Conservation (phyloP, 2,888 invertebrate genomes). For the Drosophila longiperda region DNA sequence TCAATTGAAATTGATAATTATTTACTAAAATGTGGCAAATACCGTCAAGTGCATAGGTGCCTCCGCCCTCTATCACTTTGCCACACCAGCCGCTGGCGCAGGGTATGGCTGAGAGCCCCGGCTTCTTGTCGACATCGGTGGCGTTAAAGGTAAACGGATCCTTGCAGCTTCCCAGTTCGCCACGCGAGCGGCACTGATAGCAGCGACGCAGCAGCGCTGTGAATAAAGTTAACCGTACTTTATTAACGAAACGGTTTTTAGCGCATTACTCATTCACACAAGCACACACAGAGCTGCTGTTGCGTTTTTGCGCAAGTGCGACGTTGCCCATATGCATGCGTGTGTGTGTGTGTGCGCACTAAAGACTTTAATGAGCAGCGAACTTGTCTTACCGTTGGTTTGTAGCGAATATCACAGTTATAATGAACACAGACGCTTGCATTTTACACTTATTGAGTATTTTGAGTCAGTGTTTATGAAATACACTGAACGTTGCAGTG, state of each 20-base stretch:
- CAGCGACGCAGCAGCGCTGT: conserved; percentile 91
- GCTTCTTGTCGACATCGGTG: conserved; percentile 89
- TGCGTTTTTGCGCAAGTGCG: background rate
- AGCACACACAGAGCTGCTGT: conserved; percentile 24
- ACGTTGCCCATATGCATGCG: background rate
- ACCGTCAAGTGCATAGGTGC: conserved; percentile 92
- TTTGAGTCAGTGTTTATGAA: conserved; percentile 2
- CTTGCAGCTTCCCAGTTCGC: conserved; percentile 94
- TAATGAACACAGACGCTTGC: conserved; percentile 41
- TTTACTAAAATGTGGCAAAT: conserved; percentile 31
- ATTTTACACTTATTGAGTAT: conserved; percentile 34
- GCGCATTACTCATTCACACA: conserved; percentile 39
- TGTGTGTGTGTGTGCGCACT: conserved; percentile 25
- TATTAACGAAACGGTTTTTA: background rate
- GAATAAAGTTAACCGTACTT: conserved; percentile 16
- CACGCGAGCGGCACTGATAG: conserved; percentile 93
- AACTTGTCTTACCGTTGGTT: conserved; percentile 65
- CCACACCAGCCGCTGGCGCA: conserved; percentile 96
- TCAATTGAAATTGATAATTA: background rate
- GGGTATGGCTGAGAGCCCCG: conserved; percentile 90
- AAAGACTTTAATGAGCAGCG: conserved; percentile 47
- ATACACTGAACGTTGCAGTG: conserved; percentile 12
- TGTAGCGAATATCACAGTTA: conserved; percentile 66
- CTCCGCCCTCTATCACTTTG: conserved; percentile 93
- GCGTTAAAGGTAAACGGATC: conserved; percentile 93